Base-by-base conservation (phyloP, 1,140 invertebrate species). In the Latrodectus geometricus region DNA sequence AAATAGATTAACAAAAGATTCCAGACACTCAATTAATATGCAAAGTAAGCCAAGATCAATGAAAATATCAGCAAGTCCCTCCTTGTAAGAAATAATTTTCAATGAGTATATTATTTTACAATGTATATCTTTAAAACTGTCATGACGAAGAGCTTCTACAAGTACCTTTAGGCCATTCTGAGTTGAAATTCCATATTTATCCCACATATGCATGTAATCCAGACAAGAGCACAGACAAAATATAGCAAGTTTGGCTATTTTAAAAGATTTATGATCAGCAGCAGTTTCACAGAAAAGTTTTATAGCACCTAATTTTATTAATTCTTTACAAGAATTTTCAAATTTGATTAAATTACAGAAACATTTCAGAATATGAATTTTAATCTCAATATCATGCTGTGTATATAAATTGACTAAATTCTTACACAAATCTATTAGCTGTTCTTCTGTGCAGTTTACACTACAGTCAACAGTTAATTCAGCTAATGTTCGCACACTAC, bases 101-200 rank as follows among this genome's bases (percentile, higher is more conserved):
- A 87, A 48, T 11, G 85, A 77, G 52, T 23, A n/a, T 23, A 86
- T 23, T 23, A 87, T 75, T 9, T 72, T 54, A 23, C 15, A 14
- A 69, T 87, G 85, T 68, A 87, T 80, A 74, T 74, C 69, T 79
- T 87, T 49, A 23, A 69, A 72, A 4, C 12, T n/a, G n/a, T 20
- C 66, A 12, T 15, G 8, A 20, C 20, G 20, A 35, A 87, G 76
- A 66, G 73, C 14, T 35, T 66, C 72, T 20, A 87, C 8, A 20
- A 87, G 35, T 66, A 56, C 54, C 50, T 87, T 87, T 72, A 87
- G 70, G 17, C 52, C 77, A 74, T 21, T 9, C 35, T 74, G 9
- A 14, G 8, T 84, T 17, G 79, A 54, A 21, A 72, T 49, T 56
- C 73, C 82, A 35, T 84, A 52, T n/a, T 11, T 69, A 68, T 68